A percentile compares a stretch with the other conserved stretches of the same genome.
These are phyloP conservation scores for Tetheella fluctuosa DNA, from an alignment of 2,888 invertebrate genomes.

Conservation along the genomic window DNA sequence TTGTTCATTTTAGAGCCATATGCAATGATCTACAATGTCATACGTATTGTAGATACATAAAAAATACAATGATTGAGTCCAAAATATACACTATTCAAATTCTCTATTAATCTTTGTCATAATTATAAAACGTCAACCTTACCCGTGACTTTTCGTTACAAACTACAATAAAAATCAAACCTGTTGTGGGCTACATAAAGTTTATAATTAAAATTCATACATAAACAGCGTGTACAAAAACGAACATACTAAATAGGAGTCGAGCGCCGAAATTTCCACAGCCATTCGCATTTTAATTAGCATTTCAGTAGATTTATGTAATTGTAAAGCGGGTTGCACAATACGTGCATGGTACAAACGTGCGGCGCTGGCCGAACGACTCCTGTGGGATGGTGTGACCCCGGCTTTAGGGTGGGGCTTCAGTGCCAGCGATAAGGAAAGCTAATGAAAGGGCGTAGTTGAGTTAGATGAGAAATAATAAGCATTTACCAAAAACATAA, in stretches of 20 bases:
- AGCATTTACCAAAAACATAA: no score
- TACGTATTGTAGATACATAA: neutral
- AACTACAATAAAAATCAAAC: slow-evolving; percentile 7
- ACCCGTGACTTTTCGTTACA: neutral
- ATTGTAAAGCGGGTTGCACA: slow-evolving; percentile 39
- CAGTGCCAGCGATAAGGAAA: slow-evolving; percentile 11
- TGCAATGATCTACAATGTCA: neutral
- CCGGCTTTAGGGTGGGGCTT: slow-evolving; percentile 14
- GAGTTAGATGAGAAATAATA: no score
- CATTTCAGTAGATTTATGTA: slow-evolving; percentile 45
- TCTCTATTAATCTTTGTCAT: neutral
- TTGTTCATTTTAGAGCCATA: neutral
- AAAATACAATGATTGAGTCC: no score
- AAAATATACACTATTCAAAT: no score
- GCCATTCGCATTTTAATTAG: slow-evolving; percentile 45
- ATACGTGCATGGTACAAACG: slow-evolving; percentile 28
- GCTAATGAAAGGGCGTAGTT: neutral
- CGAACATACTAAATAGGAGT: slow-evolving; percentile 28
- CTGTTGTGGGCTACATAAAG: slow-evolving; percentile 20
- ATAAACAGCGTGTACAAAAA: slow-evolving; percentile 25
- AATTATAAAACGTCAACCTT: neutral
- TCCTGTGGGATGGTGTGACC: slow-evolving; percentile 34
- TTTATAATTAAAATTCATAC: slow-evolving; percentile 33
- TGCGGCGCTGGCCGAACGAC: slow-evolving; percentile 35
- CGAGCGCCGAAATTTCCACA: slow-evolving; percentile 31